Evolutionary conservation across 2,888 invertebrate species (phyloP), one percentile per base, ranked within the genome.

Genomic region (Mylabris sibirica): DNA sequence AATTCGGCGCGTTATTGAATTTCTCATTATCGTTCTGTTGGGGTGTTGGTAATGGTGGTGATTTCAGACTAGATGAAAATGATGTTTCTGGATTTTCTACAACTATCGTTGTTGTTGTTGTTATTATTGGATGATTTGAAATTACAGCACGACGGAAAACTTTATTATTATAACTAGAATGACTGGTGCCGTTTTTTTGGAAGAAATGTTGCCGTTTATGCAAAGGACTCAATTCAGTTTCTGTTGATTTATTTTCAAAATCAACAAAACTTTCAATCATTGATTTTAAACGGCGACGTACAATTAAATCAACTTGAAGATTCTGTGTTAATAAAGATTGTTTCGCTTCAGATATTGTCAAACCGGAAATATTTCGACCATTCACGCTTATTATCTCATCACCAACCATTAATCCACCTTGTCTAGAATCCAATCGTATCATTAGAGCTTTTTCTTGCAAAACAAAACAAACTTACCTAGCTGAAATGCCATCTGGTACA

Each of bases 381-480:
- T 99, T 98, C 69, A 99, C 97, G 65, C 94, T 94, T 64, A 98
- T 90, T 71, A 99, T 94, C 83, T 98, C 92, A 84, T 99, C 99
- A 0, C 97, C 97, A 0, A 95, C 92, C 59, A 92, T 90, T 61
- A 99, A 89, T 41, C 95, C 88, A 0, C 95, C 96, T 85, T 98
- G 97, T 59, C 94, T 93, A 30, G 5, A 30, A 30, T 30, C 30
- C 30, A 5, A 30, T 30, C 8, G 30, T 30, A 30, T 30, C 30
- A 6, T 30, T 6, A 30, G 5, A 4, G n/a, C 5, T 30, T 30
- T 30, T 30, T 30, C 8, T 30, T 30, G 8, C 5, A 30, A 30
- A 30, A 30, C 8, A 30, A 30, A 30, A 30, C 30, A 30, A 30
- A 30, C 30, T 8, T 30, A 30, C 30, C 30, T 30, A 80, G 91